A percentile compares a stretch with the other conserved stretches of the same genome.
Evolutionary conservation across 2,113 vertebrate genomes (phyloP).

Genomic region (Alosa alosa): DNA sequence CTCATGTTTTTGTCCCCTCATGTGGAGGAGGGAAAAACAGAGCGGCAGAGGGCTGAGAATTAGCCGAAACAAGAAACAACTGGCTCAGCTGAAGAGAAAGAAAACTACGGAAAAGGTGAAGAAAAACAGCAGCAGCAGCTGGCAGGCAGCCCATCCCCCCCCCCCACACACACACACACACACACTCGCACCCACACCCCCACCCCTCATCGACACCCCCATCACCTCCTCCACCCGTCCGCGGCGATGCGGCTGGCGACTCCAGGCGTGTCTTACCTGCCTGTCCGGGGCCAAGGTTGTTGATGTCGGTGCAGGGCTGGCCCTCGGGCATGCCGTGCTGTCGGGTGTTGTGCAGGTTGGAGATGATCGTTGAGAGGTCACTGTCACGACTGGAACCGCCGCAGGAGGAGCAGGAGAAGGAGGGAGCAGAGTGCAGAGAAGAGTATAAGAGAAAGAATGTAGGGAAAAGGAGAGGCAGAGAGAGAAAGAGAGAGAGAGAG

Average conservation of each 20-base stretch:
- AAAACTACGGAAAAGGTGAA: neutral
- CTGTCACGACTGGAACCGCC: constrained; percentile 81
- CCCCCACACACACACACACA: neutral
- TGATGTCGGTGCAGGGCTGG: constrained; percentile 85
- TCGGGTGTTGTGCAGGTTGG: constrained; percentile 88
- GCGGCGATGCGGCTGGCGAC: neutral
- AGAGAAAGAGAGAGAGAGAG: constrained; percentile 7
- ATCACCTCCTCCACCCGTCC: neutral
- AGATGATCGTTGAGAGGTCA: constrained; percentile 92
- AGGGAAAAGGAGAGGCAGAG: neutral
- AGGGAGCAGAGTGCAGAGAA: constrained; percentile 39
- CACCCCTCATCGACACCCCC: neutral
- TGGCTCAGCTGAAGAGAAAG: constrained; percentile 22
- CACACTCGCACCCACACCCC: neutral
- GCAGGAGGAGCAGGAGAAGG: constrained; percentile 24
- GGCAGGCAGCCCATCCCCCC: neutral
- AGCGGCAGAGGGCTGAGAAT: neutral
- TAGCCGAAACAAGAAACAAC: neutral
- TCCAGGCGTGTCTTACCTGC: constrained; percentile 79
- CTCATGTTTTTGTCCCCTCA: neutral
- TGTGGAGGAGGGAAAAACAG: constrained; percentile 20
- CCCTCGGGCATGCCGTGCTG: constrained; percentile 94
- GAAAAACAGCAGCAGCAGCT: neutral
- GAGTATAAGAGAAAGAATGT: constrained; percentile 3
- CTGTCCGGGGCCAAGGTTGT: constrained; percentile 78